phyloP scores from a whole-genome alignment of 2,113 vertebrate genomes.

The Prunella fulvescens region DNA sequence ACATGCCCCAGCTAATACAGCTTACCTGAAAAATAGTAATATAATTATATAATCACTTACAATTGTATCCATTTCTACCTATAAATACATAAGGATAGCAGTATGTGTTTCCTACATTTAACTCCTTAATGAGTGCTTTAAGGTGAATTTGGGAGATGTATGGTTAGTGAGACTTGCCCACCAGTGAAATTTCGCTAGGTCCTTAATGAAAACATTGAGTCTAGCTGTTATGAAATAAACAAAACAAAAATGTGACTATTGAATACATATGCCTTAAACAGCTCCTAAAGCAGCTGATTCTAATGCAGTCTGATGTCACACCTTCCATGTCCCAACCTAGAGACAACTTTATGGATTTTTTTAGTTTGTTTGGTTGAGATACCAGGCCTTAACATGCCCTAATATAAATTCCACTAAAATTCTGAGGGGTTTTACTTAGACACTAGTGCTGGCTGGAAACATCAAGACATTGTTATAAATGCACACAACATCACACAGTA shows the following conservation, averaged over 20 bases:
- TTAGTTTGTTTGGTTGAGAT: background rate
- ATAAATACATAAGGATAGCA: background rate
- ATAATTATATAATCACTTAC: background rate
- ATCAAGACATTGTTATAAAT: background rate
- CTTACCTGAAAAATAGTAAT: background rate
- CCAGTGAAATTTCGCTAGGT: background rate
- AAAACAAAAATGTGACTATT: background rate
- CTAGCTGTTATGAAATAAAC: background rate
- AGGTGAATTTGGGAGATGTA: background rate
- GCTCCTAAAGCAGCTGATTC: background rate
- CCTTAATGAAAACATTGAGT: background rate
- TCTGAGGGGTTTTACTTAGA: background rate
- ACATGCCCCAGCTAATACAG: background rate
- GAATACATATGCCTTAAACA: background rate
- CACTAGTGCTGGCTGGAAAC: background rate
- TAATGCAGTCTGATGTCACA: background rate
- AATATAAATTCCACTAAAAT: background rate
- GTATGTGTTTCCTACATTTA: background rate
- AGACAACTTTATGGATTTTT: background rate
- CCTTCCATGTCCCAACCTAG: background rate
- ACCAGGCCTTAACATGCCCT: background rate
- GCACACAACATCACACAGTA: background rate
- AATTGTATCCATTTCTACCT: background rate
- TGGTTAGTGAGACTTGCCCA: background rate
- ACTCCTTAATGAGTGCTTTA: background rate